Evolutionary conservation across 2,113 vertebrate species (phyloP), one percentile per base, ranked within the genome.

Genomic region (Columba janthina): DNA sequence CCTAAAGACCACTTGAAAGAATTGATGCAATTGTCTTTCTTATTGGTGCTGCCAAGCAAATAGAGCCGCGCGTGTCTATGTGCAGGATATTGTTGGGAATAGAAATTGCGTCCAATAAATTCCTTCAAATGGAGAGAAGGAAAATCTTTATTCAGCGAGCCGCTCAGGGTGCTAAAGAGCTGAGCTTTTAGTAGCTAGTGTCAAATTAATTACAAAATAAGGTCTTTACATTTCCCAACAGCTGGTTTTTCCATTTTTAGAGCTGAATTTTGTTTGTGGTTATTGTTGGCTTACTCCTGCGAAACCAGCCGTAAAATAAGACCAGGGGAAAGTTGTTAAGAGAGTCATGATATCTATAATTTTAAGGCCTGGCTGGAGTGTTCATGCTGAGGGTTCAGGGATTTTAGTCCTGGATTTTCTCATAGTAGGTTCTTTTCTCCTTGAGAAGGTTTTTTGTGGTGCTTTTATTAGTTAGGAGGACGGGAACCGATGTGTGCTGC

Each of bases 151-250:
- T 71, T 85, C 58, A 22, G 28, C 22, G 57, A 80, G 62, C 51
- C 0, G 44, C 75, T 86, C 28, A 5, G 26, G 48, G 53, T n/a
- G 54, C 81, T 86, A 6, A 57, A 73, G 90, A 94, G 51, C 60
- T 1, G 1, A 67, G 71, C 29, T 91, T 88, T 65, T 46, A 70
- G 79, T 25, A 61, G 31, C 40, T 40, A 3, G 50, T 75, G 85
- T 83, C 81, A 82, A 78, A 78, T 92, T 86, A 83, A 92, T 94
- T 54, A 54, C 76, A 48, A 89, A 89, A 92, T 73, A 86, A 92
- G 89, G 58, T 76, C n/a, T 58, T 48, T 69, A n/a, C 29, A 11
- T 69, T 92, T 48, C 66, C 12, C 22, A 86, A 26, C 76, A 73
- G 66, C 81, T 86, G 71, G 4, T 36, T 82, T 67, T 62, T 53